Percentiles rank a stretch among this genome's conserved stretches.
Evolutionary conservation across 2,113 vertebrate genomes (phyloP).

Genomic region (Trinectes maculatus): DNA sequence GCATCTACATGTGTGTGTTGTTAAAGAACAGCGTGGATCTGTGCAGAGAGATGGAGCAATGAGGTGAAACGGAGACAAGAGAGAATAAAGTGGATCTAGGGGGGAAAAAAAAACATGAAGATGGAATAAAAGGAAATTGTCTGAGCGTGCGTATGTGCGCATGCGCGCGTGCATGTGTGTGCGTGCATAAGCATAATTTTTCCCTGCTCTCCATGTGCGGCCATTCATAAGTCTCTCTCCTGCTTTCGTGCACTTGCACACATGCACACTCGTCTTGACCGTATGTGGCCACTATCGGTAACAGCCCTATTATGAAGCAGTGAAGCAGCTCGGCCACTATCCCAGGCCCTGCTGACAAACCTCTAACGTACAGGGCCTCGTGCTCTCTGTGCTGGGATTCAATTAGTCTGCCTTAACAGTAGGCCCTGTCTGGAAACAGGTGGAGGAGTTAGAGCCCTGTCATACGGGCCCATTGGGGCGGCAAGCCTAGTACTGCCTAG

Average conservation of each 20-base stretch:
- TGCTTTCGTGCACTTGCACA: background rate
- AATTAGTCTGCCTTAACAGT: constrained; percentile 65
- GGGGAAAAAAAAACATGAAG: background rate
- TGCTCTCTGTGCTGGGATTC: constrained; percentile 60
- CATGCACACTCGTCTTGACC: constrained; percentile 14
- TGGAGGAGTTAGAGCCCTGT: constrained; percentile 73
- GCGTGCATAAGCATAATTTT: too few species aligned
- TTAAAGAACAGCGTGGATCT: constrained; percentile 1
- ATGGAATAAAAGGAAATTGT: constrained; percentile 21
- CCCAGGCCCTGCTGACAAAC: constrained; percentile 65
- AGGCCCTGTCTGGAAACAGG: constrained; percentile 44
- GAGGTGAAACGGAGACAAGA: constrained; percentile 22
- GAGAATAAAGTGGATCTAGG: background rate
- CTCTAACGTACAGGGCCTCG: constrained; percentile 60
- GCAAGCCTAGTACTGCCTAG: constrained; percentile 64
- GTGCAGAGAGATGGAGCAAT: constrained; percentile 2
- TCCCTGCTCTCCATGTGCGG: background rate
- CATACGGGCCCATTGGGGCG: constrained; percentile 62
- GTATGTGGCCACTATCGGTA: constrained; percentile 40
- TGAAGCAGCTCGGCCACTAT: constrained; percentile 60
- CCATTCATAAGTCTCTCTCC: too few species aligned
- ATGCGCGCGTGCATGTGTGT: background rate
- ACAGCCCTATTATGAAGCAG: constrained; percentile 70
- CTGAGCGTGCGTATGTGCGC: background rate
- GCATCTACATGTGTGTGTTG: background rate